Evolutionary conservation across 2,113 vertebrate genomes (phyloP), one percentile per base, ranked within the genome.

Genomic region (Aix galericulata): DNA sequence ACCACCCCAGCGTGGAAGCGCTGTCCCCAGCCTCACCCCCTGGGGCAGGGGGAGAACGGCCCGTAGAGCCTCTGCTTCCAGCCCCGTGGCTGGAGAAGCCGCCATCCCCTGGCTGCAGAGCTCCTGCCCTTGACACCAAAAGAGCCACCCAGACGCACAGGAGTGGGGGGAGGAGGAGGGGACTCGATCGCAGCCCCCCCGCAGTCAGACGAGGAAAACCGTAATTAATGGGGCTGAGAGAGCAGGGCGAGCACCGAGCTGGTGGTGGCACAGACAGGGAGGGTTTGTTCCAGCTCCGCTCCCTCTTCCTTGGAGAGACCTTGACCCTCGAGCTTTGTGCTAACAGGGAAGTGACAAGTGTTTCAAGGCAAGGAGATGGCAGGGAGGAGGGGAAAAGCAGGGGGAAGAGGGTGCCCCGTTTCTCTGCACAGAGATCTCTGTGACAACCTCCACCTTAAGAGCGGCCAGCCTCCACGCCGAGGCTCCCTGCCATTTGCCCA

Each of bases 341-440:
- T 95, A 93, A 56, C 3, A 2, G 87, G 96, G 94, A 96, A 94
- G 82, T 84, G 60, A 95, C 81, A 78, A 94, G 87, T 95, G 90
- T 96, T 95, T 94, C 77, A 42, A 89, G 89, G 96, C 87, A 77
- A 88, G 79, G 90, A 92, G 83, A 94, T 0, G n/a, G 86, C 0
- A 6, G 80, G 74, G 36, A 90, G 40, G 81, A 81, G 50, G 40
- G 89, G 53, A 31, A 52, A 95, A 71, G 73, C 73, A n/a, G 82
- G 80, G 69, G 78, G 29, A 62, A 63, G 79, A 71, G 81, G 92
- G 80, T 6, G 64, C 84, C 81, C 91, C 86, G 10, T 71, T 94
- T 91, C 95, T 92, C 96, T 81, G 66, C n/a, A 68, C 73, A 82
- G 95, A 95, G 77, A 86, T 68, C 81, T 93, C 89, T 42, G 34